Conservation (phyloP, 2,888 invertebrate species). For the Pachymerium ferrugineum region DNA sequence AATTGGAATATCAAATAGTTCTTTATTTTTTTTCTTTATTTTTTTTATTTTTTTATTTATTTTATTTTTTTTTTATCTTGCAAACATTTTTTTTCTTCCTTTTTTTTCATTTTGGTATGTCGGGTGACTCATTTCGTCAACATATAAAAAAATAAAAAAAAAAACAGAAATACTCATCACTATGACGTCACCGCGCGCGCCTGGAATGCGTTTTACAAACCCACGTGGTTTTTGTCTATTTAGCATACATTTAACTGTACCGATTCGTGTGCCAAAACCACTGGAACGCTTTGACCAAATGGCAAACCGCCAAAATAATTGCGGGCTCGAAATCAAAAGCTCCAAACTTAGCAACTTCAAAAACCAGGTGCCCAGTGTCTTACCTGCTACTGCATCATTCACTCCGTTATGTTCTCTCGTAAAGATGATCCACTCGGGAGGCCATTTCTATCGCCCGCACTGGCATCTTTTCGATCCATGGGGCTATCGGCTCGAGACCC, state of each 20-base stretch:
- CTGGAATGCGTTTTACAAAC: slow-evolving; percentile 6
- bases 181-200: not conserved
- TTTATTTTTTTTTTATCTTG: too few relatives aligned
- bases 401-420: not conserved
- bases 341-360: not conserved
- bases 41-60: too few relatives aligned
- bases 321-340: not conserved
- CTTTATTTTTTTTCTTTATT: too few relatives aligned
- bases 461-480: not conserved
- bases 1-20: too few relatives aligned
- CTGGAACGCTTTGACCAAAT: not conserved
- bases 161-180: not conserved
- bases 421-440: not conserved
- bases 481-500: not conserved
- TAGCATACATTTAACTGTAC: not conserved
- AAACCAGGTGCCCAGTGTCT: slow-evolving; percentile 2
- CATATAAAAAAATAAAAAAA: not conserved
- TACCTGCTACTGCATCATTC: not conserved
- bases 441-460: not conserved
- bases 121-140: not conserved
- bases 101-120: not conserved
- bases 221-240: not conserved
- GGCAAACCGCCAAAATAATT: not conserved
- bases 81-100: too few relatives aligned
- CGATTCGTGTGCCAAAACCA: not conserved